Base-by-base conservation (phyloP, 37 sponge, comb jelly and placozoan genomes). In the Aplysina aerophoba region DNA sequence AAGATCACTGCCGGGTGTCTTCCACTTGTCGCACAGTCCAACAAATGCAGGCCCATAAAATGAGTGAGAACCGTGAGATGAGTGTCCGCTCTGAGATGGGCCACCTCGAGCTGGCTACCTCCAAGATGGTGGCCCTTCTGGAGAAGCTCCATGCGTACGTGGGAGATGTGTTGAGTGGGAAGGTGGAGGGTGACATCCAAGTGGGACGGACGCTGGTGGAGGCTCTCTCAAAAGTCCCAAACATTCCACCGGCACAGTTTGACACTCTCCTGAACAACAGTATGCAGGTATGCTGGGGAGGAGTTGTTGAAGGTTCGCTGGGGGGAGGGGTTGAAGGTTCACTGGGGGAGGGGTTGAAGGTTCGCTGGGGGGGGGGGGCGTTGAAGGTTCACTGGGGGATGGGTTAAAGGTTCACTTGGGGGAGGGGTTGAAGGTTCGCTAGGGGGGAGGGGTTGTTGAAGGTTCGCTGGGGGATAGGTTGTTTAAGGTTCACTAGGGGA, bases 201-300 rank as follows among this genome's bases (percentile, higher is more conserved):
- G 86, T 93, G 16, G 96, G 96, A 30, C 69, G 95, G 58, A 31
- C 80, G 73, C 82, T 95, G 65, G 82, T 90, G 90, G 91, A 95
- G 41, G 73, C 82, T 4, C 15, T 95, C 24, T 90, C 94, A 0
- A 85, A 79, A 44, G 86, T 95, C 11, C 96, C 96, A 27, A 35
- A 87, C 54, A 73, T 95, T 0, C 89, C 94, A 0, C 79, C 78
- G 27, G 40, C 84, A 20, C 80, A 91, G 87, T 93, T 90, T 83
- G 94, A 95, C 15, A 17, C 78, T 0, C 87, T 95, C 71, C 66
- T 95, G 61, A 95, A 92, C 77, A 80, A 79, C n/a, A 84, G 85
- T 61, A 95, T 91, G 92, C 93, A 95, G 96, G 96, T 90, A 61
- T 0, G 77, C 15, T 21, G 50, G 50, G n/a, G n/a, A n/a, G n/a